A percentile compares a stretch with the other conserved stretches of the same genome.
phyloP scores from a whole-genome alignment of 2,797 vertebrate genomes.

The Basileuterus tristriatus region DNA sequence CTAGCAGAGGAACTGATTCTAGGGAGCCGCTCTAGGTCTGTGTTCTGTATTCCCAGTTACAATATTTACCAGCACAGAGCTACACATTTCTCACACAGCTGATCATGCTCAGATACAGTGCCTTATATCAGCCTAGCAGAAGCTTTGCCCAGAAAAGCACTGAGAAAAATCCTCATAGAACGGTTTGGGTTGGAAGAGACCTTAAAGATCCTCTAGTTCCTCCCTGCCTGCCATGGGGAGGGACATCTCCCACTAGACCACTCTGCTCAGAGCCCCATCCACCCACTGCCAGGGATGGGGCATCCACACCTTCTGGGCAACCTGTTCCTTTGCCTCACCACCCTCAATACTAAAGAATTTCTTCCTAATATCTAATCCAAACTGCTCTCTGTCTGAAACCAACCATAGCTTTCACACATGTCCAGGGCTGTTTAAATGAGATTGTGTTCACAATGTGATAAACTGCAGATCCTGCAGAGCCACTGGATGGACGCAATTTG shows the following conservation, averaged over 20 bases:
- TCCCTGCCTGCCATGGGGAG: background rate
- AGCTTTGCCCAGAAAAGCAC: background rate
- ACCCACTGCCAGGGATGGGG: rapidly evolving
- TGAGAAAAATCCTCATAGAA: background rate
- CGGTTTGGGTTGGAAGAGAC: background rate
- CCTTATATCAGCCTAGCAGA: background rate
- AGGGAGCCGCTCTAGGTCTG: background rate
- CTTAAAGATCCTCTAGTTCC: background rate
- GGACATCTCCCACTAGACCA: background rate
- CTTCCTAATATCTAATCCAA: background rate
- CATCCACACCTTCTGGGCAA: background rate
- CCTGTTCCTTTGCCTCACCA: background rate
- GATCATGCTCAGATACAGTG: background rate
- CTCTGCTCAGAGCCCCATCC: background rate
- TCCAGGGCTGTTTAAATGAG: background rate
- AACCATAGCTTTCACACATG: background rate
- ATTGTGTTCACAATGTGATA: background rate
- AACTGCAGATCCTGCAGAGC: background rate
- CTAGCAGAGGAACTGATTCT: background rate
- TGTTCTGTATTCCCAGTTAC: background rate
- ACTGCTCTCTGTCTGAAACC: background rate
- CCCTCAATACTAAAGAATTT: background rate
- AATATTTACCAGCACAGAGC: background rate
- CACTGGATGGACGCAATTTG: background rate
- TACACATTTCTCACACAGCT: background rate